Evolutionary conservation across 23 tunicate genomes (phyloP).

Genomic region (Botrylloides violaceus): DNA sequence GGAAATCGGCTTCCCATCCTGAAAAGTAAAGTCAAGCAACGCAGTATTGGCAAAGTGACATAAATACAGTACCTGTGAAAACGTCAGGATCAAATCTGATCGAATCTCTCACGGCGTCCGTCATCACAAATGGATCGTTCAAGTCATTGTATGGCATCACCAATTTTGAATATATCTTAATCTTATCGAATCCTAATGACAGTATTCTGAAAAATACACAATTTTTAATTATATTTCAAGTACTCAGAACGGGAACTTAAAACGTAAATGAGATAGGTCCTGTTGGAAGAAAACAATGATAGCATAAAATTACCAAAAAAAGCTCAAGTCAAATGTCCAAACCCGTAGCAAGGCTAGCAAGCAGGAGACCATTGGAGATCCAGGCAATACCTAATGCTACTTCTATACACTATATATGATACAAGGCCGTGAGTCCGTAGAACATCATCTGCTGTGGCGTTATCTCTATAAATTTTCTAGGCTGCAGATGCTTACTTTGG

Average conservation of each 20-base stretch:
- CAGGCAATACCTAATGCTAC: too few relatives aligned
- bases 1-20: not conserved
- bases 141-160: constrained; percentile 34
- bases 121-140: constrained; percentile 64
- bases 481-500: not conserved
- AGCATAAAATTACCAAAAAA: too few relatives aligned
- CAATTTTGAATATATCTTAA: constrained; percentile 37
- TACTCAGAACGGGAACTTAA: not conserved
- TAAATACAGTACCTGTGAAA: not conserved
- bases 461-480: too few relatives aligned
- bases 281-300: too few relatives aligned
- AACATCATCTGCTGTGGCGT: too few relatives aligned
- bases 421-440: too few relatives aligned
- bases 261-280: too few relatives aligned
- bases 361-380: too few relatives aligned
- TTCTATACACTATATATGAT: too few relatives aligned
- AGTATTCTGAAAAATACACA: not conserved
- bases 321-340: too few relatives aligned
- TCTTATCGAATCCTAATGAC: not conserved
- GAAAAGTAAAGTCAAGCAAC: not conserved
- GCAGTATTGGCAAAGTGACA: not conserved
- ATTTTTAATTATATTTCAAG: not conserved
- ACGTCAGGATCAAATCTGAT: not conserved
- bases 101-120: constrained; percentile 7
- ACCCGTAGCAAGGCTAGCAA: too few relatives aligned